Evolutionary conservation across 30 jellyfish, hydroid and myxozoan species (phyloP), one percentile per base, ranked within the genome.

Genomic region (Hydractinia symbiolongicarpus): DNA sequence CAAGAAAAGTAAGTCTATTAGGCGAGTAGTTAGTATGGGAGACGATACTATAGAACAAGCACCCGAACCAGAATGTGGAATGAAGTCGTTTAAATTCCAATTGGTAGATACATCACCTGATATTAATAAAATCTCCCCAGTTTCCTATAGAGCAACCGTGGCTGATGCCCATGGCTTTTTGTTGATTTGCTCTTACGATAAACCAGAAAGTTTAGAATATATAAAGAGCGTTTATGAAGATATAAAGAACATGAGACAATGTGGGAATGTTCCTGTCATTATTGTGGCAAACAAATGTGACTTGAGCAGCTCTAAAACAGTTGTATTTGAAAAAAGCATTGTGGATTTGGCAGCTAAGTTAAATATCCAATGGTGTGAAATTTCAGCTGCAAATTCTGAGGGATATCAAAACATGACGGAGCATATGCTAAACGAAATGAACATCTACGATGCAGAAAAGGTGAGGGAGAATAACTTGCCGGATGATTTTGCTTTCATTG

Each of bases 131-230:
- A 20, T 30, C n/a, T 49, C 54, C 7, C 80, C 80, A 15, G 61
- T 71, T 8, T 15, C 56, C 4, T 71, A 71, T 71, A 55, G 80
- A 8, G 56, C 80, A 15, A 71, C 80, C 4, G 66, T 71, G 9
- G 80, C 80, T 7, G 61, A 71, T 71, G 80, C 80, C 8, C 80
- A 71, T 8, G 80, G 80, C 7, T 71, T 71, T 50, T 53, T 71
- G 8, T 58, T 71, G 44, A 60, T 71, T 50, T 71, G 80, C 51
- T 71, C 80, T 20, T 71, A 30, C 9, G 80, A 71, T 30, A 71
- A 71, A 5, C 61, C 80, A 9, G 80, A 71, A 7, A 71, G 80
- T 15, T 19, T 71, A 30, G 60, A 71, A 13, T 71, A 3, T 58
- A 71, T 71, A 55, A 30, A 15, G 40, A 50, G 51, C n/a, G 15